Base-by-base conservation (phyloP, 2,888 invertebrate genomes). In the Tipula vernalis region DNA sequence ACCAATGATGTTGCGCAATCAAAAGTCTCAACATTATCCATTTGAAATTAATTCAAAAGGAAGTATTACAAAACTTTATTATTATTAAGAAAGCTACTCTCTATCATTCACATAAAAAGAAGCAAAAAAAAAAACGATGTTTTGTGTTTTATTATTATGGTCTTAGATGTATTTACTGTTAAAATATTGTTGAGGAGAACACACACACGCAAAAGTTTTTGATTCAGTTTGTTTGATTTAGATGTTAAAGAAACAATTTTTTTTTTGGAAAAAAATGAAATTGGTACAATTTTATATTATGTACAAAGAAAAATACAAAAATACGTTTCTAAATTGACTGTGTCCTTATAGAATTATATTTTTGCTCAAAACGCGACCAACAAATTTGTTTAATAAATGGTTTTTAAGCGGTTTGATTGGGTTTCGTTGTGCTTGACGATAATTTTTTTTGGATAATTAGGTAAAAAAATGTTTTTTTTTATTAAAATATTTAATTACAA, bases 1-100 rank as follows among this genome's bases (percentile, higher is more conserved):
- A 93, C 94, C 89, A 90, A 92, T 89, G 87, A 88, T 85, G 71
- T 71, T 18, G 28, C 71, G 8, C 71, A 71, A 71, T 71, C 71
- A 12, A 71, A 71, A 71, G 71, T 18, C 10, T 18, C 71, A 8
- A 10, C 71, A 10, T 71, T 71, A 71, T 28, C 28, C 8, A 71
- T 71, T 71, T 71, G 71, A 71, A 71, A 71, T 28, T 12, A 28
- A 28, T 71, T 71, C 71, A 71, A 71, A 71, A 71, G 71, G 71
- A 71, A 71, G 71, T 71, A 71, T 71, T 71, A 71, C 10, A 71
- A 28, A 28, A 71, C 28, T 28, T 28, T 71, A 71, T 71, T 71
- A 71, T 71, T 71, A 71, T 28, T 28, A 71, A 71, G 71, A 71
- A 71, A 71, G 71, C 71, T 71, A 71, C 71, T 71, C 51, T 57